phyloP scores from a whole-genome alignment of 2,113 vertebrate genomes.

The Ptilonorhynchus violaceus region DNA sequence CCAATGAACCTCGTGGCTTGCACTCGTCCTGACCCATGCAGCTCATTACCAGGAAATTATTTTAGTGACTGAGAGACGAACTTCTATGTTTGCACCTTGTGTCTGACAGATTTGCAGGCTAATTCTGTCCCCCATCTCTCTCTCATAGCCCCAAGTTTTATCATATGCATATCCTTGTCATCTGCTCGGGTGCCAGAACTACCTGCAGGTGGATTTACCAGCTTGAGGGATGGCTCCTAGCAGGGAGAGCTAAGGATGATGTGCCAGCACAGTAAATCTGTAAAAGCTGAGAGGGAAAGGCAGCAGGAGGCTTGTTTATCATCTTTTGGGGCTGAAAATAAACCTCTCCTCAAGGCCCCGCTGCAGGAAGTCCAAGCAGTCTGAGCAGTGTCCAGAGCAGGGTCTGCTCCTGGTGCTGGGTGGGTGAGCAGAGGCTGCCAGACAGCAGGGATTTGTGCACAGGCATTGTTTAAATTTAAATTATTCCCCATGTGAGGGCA shows the following conservation, averaged over 20 bases:
- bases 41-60: neutral
- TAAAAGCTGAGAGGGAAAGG: neutral
- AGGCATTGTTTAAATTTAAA: neutral
- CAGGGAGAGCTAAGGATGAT: neutral
- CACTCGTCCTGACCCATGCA: neutral
- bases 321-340: neutral
- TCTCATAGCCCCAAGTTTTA: neutral
- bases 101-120: neutral
- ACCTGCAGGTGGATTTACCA: slow-evolving; percentile 10
- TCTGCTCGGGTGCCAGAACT: neutral
- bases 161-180: neutral
- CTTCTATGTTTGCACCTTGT: neutral
- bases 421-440: neutral
- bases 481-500: neutral
- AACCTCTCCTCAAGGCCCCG: neutral
- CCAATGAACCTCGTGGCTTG: neutral
- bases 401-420: neutral
- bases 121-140: neutral
- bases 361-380: neutral
- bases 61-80: neutral
- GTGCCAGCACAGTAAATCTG: neutral
- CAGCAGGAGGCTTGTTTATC: slow-evolving; percentile 4
- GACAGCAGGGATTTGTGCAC: accelerated
- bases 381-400: neutral
- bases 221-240: neutral